These are phyloP conservation scores for Euwallacea fornicatus DNA, from an alignment of 1,140 invertebrate species.

Conservation along the genomic window DNA sequence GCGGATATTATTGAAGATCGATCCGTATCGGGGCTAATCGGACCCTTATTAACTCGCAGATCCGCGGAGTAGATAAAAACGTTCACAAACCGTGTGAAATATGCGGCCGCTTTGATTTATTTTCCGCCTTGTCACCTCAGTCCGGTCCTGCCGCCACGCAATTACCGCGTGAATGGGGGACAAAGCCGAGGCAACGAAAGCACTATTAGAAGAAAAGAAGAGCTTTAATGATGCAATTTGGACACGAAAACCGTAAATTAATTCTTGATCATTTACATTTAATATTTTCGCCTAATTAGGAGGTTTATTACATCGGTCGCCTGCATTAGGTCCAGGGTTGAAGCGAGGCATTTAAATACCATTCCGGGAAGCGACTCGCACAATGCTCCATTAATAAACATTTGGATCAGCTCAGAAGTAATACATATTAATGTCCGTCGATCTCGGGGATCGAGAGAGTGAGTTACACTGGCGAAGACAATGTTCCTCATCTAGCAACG, in stretches of 20 bases:
- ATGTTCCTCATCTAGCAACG: no score
- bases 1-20: slow-evolving; percentile 14
- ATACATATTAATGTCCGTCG: slow-evolving; percentile 11
- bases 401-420: slow-evolving; percentile 24
- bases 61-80: slow-evolving; percentile 5
- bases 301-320: background rate
- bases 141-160: background rate
- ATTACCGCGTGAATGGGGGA: slow-evolving; percentile 5
- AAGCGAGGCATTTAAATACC: slow-evolving; percentile 1
- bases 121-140: slow-evolving; percentile 3
- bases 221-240: slow-evolving; percentile 19
- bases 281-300: slow-evolving; percentile 3
- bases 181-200: slow-evolving; percentile 4
- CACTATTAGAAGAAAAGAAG: slow-evolving; percentile 12
- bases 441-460: no score
- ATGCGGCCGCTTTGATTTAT: slow-evolving; percentile 12
- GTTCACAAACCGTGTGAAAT: slow-evolving; percentile 20
- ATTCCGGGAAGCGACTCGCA: slow-evolving; percentile 12
- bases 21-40: slow-evolving; percentile 19
- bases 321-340: background rate
- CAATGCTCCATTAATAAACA: slow-evolving; percentile 31
- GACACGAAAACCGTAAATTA: slow-evolving; percentile 18
- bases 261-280: slow-evolving; percentile 14
- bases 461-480: no score
- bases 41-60: slow-evolving; percentile 12